Percentiles rank a stretch among this genome's conserved stretches.
Conservation (phyloP, 1,140 invertebrate species). For the Panagrolaimus sp. region DNA sequence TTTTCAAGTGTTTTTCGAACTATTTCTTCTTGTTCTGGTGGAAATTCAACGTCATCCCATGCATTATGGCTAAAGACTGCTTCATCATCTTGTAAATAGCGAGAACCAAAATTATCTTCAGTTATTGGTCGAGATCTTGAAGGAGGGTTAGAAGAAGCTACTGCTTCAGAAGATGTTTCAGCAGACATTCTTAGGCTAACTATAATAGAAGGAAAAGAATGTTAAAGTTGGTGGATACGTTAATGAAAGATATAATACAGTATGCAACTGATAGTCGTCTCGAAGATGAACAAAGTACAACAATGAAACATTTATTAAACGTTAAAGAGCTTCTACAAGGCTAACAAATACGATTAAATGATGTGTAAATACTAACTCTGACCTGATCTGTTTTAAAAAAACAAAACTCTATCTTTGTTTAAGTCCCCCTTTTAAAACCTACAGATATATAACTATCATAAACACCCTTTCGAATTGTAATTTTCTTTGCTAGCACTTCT, state of each 20-base stretch:
- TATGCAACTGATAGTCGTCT: neutral
- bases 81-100: conserved; percentile 68
- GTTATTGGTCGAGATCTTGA: neutral
- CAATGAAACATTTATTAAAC: no score
- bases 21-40: conserved; percentile 71
- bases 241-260: neutral
- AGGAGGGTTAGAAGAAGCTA: no score
- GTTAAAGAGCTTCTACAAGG: no score
- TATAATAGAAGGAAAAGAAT: no score
- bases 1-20: conserved; percentile 70
- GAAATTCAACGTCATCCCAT: conserved; percentile 93
- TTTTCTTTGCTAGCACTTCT: neutral
- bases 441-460: conserved; percentile 18
- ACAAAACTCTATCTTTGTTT: no score
- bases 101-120: conserved; percentile 59
- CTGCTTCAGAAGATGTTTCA: no score
- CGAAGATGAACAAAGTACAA: neutral
- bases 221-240: no score
- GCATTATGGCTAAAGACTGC: conserved; percentile 89
- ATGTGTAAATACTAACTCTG: no score
- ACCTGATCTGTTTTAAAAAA: no score
- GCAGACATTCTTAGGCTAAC: no score
- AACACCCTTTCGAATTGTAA: conserved; percentile 14
- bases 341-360: no score
- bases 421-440: neutral